Conservation (phyloP, 2,113 vertebrate species). For the Monopterus albus region DNA sequence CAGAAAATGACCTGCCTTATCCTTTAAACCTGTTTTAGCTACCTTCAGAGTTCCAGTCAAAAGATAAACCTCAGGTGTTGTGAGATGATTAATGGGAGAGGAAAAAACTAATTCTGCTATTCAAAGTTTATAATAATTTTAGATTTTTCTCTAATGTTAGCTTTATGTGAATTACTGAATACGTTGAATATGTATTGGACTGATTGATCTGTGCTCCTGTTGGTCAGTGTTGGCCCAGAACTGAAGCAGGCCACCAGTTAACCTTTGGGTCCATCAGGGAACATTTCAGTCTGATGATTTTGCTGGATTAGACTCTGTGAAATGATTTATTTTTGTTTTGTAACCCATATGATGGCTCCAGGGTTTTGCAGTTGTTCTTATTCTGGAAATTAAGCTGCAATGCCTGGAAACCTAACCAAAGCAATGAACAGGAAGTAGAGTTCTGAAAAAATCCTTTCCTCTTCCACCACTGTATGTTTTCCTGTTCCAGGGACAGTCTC, state of each 20-base stretch:
- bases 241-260: not conserved
- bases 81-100: too few relatives aligned
- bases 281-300: not conserved
- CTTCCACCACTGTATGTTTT: conserved; percentile 61
- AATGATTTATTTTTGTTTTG: not conserved
- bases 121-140: too few relatives aligned
- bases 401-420: conserved; percentile 48
- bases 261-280: not conserved
- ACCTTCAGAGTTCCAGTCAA: too few relatives aligned
- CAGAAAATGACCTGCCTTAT: too few relatives aligned
- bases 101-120: too few relatives aligned
- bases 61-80: too few relatives aligned
- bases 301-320: not conserved
- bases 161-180: too few relatives aligned
- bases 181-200: too few relatives aligned
- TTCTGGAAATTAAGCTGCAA: conserved; percentile 70
- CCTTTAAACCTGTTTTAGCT: too few relatives aligned
- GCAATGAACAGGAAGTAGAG: conserved; percentile 68
- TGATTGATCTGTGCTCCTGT: too few relatives aligned
- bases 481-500: conserved; percentile 52
- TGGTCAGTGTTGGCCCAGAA: too few relatives aligned
- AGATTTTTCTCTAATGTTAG: too few relatives aligned
- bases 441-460: conserved; percentile 52
- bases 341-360: not conserved
- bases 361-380: conserved; percentile 11